These are phyloP conservation scores for Myiothlypis chrysogaster DNA, from an alignment of 2,797 vertebrate genomes.

Conservation along the genomic window DNA sequence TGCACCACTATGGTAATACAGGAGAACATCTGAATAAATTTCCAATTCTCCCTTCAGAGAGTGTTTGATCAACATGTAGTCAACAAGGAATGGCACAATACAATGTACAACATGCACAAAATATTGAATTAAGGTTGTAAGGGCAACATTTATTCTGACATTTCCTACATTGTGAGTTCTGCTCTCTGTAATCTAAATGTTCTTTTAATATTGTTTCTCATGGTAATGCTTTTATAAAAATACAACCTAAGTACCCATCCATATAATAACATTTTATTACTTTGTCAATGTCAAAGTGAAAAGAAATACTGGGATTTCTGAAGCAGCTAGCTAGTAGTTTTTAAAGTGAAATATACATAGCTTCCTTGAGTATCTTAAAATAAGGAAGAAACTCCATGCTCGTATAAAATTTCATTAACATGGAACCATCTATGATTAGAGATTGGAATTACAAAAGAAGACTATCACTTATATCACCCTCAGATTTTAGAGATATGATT, in stretches of 20 bases:
- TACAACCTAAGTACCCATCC: not conserved
- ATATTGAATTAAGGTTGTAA: not conserved
- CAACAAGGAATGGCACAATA: not conserved
- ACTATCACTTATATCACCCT: not conserved
- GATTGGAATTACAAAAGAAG: not conserved
- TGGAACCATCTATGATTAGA: not conserved
- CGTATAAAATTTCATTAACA: not conserved
- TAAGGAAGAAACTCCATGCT: not conserved
- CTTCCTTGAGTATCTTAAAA: not conserved
- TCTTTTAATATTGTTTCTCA: not conserved
- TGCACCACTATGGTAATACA: not conserved
- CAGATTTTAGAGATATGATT: not conserved
- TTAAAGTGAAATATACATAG: not conserved
- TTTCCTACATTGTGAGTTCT: not conserved
- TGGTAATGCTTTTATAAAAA: not conserved
- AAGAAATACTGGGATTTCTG: not conserved
- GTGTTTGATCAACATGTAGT: not conserved
- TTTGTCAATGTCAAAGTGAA: not conserved
- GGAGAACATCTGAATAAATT: not conserved
- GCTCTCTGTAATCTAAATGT: not conserved
- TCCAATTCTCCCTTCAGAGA: not conserved
- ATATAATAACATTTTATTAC: not conserved
- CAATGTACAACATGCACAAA: not conserved
- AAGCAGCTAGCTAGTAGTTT: not conserved
- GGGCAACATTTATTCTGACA: not conserved